Evolutionary conservation across 2,797 vertebrate species (phyloP).

Genomic region (Squalus acanthias): DNA sequence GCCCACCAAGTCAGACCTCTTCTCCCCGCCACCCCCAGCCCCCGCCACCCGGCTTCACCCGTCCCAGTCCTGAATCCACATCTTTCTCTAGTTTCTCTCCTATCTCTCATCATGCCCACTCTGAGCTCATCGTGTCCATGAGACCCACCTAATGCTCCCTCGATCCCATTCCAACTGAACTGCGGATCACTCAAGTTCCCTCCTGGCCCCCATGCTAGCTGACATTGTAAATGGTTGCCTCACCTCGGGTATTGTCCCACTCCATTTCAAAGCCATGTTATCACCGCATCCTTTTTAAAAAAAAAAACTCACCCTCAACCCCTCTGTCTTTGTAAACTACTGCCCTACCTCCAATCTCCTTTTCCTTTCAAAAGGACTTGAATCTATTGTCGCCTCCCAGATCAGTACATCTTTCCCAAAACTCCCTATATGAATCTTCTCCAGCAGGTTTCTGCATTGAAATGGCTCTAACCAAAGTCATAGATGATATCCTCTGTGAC

Average conservation of each 20-base stretch:
- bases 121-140: not conserved
- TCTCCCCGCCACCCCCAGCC: too few relatives aligned
- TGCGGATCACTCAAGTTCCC: not conserved
- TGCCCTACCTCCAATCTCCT: not conserved
- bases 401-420: not conserved
- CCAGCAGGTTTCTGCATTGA: not conserved
- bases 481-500: not conserved
- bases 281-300: not conserved
- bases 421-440: not conserved
- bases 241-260: not conserved
- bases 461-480: not conserved
- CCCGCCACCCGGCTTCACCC: not conserved
- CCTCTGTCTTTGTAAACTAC: not conserved
- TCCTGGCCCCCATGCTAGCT: not conserved
- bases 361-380: not conserved
- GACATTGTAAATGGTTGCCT: not conserved
- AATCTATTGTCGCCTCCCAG: not conserved
- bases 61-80: not conserved
- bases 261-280: too few relatives aligned
- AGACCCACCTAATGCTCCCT: not conserved
- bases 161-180: not conserved
- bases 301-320: not conserved
- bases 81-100: not conserved
- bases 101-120: not conserved
- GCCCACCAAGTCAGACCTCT: not conserved